Base-by-base conservation (phyloP, 2,797 vertebrate genomes). In the Sarcoramphus papa region DNA sequence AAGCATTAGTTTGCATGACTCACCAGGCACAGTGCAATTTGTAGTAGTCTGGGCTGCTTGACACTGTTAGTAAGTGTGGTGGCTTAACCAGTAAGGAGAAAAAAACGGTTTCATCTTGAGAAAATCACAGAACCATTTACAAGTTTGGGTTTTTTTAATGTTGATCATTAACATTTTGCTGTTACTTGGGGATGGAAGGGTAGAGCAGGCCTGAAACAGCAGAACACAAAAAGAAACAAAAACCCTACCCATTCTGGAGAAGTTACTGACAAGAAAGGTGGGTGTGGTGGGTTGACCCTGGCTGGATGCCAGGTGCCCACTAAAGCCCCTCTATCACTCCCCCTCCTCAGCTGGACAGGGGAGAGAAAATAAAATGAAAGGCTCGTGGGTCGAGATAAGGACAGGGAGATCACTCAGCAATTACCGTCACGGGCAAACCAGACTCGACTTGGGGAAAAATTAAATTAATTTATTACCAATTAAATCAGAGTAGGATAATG, bases 1-100 rank as follows among this genome's bases (percentile, higher is more conserved):
- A 94, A 94, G 56, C 30, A 93, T 94, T 96, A 77, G 40, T 91
- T 82, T 86, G 69, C 67, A 72, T 93, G 79, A 96, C 69, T 96
- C 86, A 95, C 53, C 8, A 87, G 90, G 63, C 87, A 74, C 20
- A 54, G 65, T 93, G 47, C 48, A 67, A 93, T 85, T 94, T 93
- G 54, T 81, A 95, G 91, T 78, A 96, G 51, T 77, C 85, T 86
- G 75, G 30, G 14, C 76, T 93, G 20, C 63, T 82, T 96, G 86
- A 90, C 72, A 68, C 41, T 57, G 51, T 92, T 97, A 93, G 78
- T 85, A 96, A 93, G 37, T 68, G 65, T 77, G 7, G 72, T 88
- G 21, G 43, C 60, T 95, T 70, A 86, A 91, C 33, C 13, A 93
- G 20, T 12, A 89, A 35, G 62, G 80, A 92, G 74, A 37, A 93